These are phyloP conservation scores for Lagodon rhomboides DNA, from an alignment of 2,797 vertebrate species.

Conservation along the genomic window DNA sequence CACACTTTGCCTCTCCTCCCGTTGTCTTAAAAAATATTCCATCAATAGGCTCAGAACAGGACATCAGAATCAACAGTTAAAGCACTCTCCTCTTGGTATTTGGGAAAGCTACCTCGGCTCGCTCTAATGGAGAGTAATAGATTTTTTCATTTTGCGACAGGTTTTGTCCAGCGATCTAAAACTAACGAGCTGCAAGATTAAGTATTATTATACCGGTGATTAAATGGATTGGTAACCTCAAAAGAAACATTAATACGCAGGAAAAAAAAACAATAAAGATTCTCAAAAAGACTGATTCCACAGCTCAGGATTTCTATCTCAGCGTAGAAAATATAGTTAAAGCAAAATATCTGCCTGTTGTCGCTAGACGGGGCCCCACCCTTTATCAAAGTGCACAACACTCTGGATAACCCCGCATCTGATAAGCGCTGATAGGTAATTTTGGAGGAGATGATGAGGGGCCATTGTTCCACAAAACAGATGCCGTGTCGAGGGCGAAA, in stretches of 20 bases:
- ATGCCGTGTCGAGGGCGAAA: conserved; percentile 73
- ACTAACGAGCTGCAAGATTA: conserved; percentile 32
- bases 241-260: conserved; percentile 5
- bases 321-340: neutral
- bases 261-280: conserved; percentile 15
- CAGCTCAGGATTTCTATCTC: conserved; percentile 3
- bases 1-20: neutral
- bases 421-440: conserved; percentile 73
- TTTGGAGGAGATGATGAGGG: conserved; percentile 67
- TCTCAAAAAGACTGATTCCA: conserved; percentile 3
- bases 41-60: conserved; percentile 14
- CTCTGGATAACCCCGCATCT: conserved; percentile 53
- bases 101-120: neutral
- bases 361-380: conserved; percentile 18
- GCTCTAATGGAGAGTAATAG: conserved; percentile 12
- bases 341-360: conserved; percentile 12
- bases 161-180: conserved; percentile 15
- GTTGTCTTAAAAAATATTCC: conserved; percentile 32
- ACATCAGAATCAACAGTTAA: conserved; percentile 2
- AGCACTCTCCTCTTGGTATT: neutral
- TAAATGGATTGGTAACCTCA: conserved; percentile 4
- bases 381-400: conserved; percentile 43
- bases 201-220: conserved; percentile 8
- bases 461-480: conserved; percentile 72
- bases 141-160: conserved; percentile 13